Conservation (phyloP, 2,797 vertebrate genomes). For the Acanthiza pusilla region DNA sequence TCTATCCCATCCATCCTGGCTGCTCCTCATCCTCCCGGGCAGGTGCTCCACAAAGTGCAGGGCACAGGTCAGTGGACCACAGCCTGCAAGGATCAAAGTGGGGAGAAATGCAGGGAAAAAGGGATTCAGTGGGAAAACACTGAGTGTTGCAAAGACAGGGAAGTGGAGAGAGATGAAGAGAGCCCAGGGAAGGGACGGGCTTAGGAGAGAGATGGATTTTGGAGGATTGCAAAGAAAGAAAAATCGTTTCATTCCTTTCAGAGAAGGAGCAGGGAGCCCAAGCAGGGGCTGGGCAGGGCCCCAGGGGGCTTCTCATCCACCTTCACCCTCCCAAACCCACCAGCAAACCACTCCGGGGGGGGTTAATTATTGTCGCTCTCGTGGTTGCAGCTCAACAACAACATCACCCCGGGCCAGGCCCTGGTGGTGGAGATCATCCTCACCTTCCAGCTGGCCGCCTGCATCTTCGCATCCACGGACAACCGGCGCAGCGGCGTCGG, state of each 20-base stretch:
- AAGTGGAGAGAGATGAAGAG: neutral
- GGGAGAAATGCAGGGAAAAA: neutral
- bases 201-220: fast-evolving
- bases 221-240: neutral
- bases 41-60: neutral
- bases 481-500: constrained; percentile 67
- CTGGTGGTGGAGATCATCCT: constrained; percentile 77
- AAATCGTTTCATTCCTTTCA: neutral
- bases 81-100: neutral
- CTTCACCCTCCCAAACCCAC: neutral
- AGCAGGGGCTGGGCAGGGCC: neutral
- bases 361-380: neutral
- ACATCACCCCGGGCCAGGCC: constrained; percentile 61
- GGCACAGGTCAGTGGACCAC: neutral
- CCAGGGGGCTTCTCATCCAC: neutral
- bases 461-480: constrained; percentile 77
- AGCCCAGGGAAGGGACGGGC: neutral
- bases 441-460: constrained; percentile 77
- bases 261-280: neutral
- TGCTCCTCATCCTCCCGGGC: neutral
- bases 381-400: constrained; percentile 70
- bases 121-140: neutral
- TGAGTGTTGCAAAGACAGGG: neutral
- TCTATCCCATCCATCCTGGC: neutral
- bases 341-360: neutral